A percentile compares a stretch with the other conserved stretches of the same genome.
Conservation (phyloP, 1,140 invertebrate genomes). For the Hypsibius dujardini region DNA sequence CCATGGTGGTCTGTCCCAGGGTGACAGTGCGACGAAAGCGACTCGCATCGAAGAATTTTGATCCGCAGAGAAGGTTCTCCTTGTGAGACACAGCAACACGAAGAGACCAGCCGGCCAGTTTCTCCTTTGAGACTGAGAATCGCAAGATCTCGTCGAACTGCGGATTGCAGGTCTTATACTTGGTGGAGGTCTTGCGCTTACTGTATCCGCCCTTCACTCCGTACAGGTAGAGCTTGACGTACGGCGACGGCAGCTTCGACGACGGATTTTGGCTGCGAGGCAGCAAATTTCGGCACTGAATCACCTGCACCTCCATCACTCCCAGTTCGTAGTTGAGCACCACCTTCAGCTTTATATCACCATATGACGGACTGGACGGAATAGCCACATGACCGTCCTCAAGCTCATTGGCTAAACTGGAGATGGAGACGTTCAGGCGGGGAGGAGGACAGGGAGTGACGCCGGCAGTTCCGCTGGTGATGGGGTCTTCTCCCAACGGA, state of each 20-base stretch:
- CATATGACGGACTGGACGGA: background rate
- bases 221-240: background rate
- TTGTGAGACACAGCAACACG: background rate
- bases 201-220: background rate
- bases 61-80: background rate
- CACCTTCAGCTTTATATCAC: background rate
- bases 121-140: background rate
- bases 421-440: background rate
- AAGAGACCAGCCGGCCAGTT: background rate
- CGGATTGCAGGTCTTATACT: background rate
- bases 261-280: background rate
- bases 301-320: background rate
- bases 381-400: background rate
- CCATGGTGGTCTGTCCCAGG: background rate
- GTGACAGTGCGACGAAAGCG: background rate
- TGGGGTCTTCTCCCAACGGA: no score
- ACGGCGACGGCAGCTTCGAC: background rate
- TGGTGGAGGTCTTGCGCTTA: background rate
- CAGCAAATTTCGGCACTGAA: background rate
- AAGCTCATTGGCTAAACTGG: conserved; percentile 9
- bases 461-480: no score
- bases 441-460: no score
- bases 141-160: background rate
- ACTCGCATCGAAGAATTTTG: background rate
- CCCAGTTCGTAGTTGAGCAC: background rate